Percentiles rank a stretch among this genome's conserved stretches.
Evolutionary conservation across 2,797 vertebrate genomes (phyloP).

Genomic region (Chrysolophus pictus): DNA sequence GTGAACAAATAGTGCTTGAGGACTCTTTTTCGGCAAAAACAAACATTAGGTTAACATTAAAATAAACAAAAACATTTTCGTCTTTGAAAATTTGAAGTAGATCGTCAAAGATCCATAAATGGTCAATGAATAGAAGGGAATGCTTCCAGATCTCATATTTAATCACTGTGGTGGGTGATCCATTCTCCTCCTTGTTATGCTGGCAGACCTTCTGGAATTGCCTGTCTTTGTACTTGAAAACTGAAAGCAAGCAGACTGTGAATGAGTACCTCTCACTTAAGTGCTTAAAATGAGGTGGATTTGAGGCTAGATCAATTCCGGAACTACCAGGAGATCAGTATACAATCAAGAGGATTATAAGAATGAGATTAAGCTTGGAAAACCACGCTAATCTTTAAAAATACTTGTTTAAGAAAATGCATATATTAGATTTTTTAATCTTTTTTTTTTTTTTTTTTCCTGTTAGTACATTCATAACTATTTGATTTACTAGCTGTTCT

Average conservation of each 20-base stretch:
- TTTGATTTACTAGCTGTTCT: not conserved
- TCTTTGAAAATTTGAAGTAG: not conserved
- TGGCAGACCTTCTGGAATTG: not conserved
- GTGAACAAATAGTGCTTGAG: not conserved
- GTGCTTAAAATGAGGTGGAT: not conserved
- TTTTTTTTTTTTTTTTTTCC: not conserved
- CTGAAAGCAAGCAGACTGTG: not conserved
- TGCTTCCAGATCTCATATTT: not conserved
- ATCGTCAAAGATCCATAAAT: not conserved
- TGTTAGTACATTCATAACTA: not conserved
- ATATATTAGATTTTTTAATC: not conserved
- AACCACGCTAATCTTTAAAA: not conserved
- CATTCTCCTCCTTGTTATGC: not conserved
- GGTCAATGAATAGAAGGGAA: not conserved
- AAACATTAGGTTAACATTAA: not conserved
- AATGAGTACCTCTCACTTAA: not conserved
- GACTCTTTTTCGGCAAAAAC: not conserved
- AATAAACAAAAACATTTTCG: not conserved
- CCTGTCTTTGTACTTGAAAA: not conserved
- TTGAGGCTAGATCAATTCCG: not conserved
- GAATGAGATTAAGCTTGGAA: not conserved
- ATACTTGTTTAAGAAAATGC: not conserved
- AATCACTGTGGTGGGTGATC: not conserved
- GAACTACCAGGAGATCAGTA: not conserved
- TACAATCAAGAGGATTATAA: not conserved